Evolutionary conservation across 2,113 vertebrate genomes (phyloP).

Genomic region (Oryzias melastigma): DNA sequence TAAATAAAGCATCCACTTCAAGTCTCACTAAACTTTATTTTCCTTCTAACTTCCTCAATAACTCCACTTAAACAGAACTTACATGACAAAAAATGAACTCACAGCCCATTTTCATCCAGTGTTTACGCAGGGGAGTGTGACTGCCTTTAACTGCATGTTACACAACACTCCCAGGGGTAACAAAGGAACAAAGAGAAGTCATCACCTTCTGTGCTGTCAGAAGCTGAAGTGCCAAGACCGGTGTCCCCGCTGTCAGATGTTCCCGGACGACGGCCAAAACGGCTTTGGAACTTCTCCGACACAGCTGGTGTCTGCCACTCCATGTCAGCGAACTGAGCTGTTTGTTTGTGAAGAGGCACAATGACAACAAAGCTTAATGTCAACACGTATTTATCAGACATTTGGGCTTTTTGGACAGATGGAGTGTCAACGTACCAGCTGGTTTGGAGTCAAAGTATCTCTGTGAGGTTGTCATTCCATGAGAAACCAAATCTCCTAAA

Average conservation of each 20-base stretch:
- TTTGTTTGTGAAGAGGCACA: conserved; percentile 30
- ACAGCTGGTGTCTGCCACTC: conserved; percentile 87
- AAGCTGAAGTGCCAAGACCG: conserved; percentile 82
- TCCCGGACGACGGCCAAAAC: conserved; percentile 77
- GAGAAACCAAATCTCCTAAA: conserved; percentile 36
- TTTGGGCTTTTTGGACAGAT: neutral
- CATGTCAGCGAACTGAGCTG: conserved; percentile 71
- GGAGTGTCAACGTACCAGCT: conserved; percentile 50
- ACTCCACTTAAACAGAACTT: too few species aligned
- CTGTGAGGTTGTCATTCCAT: conserved; percentile 75
- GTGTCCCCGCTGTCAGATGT: conserved; percentile 80
- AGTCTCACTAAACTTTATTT: too few species aligned
- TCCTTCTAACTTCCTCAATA: too few species aligned
- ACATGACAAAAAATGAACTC: too few species aligned
- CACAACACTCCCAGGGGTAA: conserved; percentile 20
- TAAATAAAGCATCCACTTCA: too few species aligned
- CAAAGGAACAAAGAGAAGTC: conserved; percentile 26
- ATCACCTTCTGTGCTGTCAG: conserved; percentile 87
- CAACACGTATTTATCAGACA: conserved; percentile 6
- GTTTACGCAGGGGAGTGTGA: too few species aligned
- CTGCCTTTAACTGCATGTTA: conserved; percentile 11
- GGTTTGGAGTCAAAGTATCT: conserved; percentile 67
- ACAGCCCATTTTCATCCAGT: too few species aligned
- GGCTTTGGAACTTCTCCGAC: conserved; percentile 83
- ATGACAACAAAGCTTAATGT: neutral